Conservation (phyloP, 2,797 vertebrate genomes). For the Danio tinwini region DNA sequence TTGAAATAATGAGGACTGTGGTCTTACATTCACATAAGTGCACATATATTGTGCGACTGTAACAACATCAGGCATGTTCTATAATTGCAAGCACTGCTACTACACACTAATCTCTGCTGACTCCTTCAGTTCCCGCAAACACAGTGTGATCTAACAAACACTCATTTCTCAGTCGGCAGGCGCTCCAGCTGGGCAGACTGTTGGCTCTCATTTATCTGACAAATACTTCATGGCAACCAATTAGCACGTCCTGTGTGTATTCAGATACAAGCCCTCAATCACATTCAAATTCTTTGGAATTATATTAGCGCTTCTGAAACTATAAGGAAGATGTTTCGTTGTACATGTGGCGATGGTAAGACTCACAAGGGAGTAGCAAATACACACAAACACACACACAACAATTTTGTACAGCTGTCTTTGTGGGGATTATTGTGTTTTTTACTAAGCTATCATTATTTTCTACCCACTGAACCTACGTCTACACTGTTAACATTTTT, state of each 20-base stretch:
- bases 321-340: slow-evolving; percentile 45
- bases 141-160: slow-evolving; percentile 22
- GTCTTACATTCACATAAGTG: background rate
- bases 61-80: background rate
- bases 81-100: slow-evolving; percentile 1
- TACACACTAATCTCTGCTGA: background rate
- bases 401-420: background rate
- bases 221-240: slow-evolving; percentile 55
- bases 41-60: background rate
- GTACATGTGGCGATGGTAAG: slow-evolving; percentile 26
- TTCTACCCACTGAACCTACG: no score
- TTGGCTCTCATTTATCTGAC: slow-evolving; percentile 51
- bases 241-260: slow-evolving; percentile 53
- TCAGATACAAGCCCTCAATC: slow-evolving; percentile 55
- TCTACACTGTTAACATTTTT: no score
- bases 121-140: slow-evolving; percentile 3
- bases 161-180: slow-evolving; percentile 31
- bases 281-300: slow-evolving; percentile 51
- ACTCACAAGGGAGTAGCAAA: background rate
- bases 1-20: background rate
- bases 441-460: no score
- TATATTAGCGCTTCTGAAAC: slow-evolving; percentile 44
- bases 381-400: background rate
- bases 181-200: slow-evolving; percentile 44
- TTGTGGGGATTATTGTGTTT: no score